Base-by-base conservation (phyloP, 1,140 invertebrate species). In the Tetramorium simillimum region DNA sequence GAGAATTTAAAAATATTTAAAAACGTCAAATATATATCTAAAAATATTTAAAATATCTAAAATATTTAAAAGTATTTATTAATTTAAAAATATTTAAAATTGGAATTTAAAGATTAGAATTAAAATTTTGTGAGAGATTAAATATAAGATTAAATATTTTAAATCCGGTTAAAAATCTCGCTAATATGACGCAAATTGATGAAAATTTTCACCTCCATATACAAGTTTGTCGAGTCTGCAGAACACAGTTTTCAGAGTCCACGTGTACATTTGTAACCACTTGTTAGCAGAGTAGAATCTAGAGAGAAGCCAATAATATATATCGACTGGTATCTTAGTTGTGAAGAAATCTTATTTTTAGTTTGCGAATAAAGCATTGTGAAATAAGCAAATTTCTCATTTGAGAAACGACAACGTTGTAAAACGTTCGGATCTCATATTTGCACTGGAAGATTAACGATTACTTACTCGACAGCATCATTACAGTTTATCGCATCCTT, bases 241-340 rank as follows among this genome's bases (percentile, higher is more conserved):
- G 3, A 46, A 82, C 33, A 4, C 33, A 33, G 33, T 33, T 33
- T 33, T 72, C 43, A 43, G 18, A n/a, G 56, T 49, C 18, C 69
- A 84, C 53, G 69, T 84, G 69, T 40, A 40, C 37, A 28, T 84
- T 40, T 80, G 37, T 84, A 80, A 86, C 51, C 75, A 86, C 77
- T 86, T 82, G 77, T 82, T 72, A 65, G 28, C 63, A 63, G 33
- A 58, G 37, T 24, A 69, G 24, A 72, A 69, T 67, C 28, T 51
- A 18, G 0, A 18, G 49, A 33, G 14, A 70, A 58, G 21, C 5
- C 21, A 82, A 56, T 14, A 51, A 5, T 72, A 12, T 56, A 5
- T 72, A 12, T 56, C 12, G 33, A 81, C 7, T 70, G n/a, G 46
- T 58, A 58, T 43, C 43, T 21, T 10, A 37, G 3, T 81, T 81